These are phyloP conservation scores for Cotesia glomerata DNA, from an alignment of 1,140 invertebrate genomes.

Conservation along the genomic window DNA sequence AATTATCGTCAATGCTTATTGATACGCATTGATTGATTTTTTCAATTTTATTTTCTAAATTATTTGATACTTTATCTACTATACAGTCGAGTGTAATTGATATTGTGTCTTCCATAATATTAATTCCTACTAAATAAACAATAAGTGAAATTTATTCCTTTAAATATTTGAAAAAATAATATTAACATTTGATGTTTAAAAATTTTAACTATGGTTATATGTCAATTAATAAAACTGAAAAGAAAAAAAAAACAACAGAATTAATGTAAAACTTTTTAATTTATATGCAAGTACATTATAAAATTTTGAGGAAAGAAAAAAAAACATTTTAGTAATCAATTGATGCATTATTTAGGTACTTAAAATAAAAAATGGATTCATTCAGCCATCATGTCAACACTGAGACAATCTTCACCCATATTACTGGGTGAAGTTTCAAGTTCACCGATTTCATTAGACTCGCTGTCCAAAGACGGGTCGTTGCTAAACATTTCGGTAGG, in stretches of 20 bases:
- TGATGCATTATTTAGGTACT: slow-evolving; percentile 31
- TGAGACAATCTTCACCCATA: slow-evolving; percentile 72
- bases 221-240: not conserved
- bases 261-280: slow-evolving; percentile 14
- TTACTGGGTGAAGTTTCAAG: slow-evolving; percentile 79
- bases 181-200: no score
- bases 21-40: slow-evolving; percentile 19
- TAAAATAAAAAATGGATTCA: slow-evolving; percentile 30
- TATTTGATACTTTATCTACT: slow-evolving; percentile 40
- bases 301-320: slow-evolving; percentile 8
- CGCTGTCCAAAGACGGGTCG: slow-evolving; percentile 83
- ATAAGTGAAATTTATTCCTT: not conserved
- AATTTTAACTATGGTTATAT: not conserved
- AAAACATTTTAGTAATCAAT: slow-evolving; percentile 2
- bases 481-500: slow-evolving; percentile 93
- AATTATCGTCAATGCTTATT: slow-evolving; percentile 29
- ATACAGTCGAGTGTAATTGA: slow-evolving; percentile 38
- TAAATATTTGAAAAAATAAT: no score
- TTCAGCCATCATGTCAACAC: slow-evolving; percentile 68
- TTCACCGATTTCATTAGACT: slow-evolving; percentile 78
- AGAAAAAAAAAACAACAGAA: not conserved
- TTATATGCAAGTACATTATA: slow-evolving; percentile 20
- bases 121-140: not conserved
- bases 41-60: slow-evolving; percentile 20
- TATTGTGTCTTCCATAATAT: slow-evolving; percentile 22